Evolutionary conservation across 2,888 invertebrate species (phyloP).

Genomic region (Nomada ferruginata): DNA sequence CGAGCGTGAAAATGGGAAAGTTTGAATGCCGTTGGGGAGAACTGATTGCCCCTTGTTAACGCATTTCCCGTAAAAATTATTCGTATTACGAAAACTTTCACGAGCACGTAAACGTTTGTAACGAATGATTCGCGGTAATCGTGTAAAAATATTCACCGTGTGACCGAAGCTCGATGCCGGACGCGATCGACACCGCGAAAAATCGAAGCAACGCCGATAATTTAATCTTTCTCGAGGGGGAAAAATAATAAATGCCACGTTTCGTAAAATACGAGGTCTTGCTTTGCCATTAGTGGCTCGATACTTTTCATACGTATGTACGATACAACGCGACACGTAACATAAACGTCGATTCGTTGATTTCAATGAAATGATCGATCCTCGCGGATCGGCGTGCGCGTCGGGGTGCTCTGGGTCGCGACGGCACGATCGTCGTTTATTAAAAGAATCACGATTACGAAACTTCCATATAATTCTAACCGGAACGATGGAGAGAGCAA

Average conservation of each 20-base stretch:
- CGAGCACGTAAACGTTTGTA: background rate
- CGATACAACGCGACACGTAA: no score
- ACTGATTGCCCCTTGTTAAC: no score
- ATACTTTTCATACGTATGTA: no score
- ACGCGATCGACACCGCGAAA: no score
- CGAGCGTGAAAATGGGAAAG: conserved; percentile 1
- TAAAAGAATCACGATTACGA: conserved; percentile 62
- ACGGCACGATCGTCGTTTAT: conserved; percentile 48
- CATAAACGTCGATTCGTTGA: background rate
- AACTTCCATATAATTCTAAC: conserved; percentile 69
- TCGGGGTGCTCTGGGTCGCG: background rate
- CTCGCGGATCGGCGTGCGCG: background rate
- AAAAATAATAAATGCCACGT: no score
- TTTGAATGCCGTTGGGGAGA: background rate
- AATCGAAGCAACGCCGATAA: no score
- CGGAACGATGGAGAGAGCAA: conserved; percentile 66
- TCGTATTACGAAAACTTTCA: conserved; percentile 1
- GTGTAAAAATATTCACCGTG: background rate
- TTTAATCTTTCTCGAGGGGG: no score
- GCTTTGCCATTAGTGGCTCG: no score
- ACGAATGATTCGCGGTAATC: no score
- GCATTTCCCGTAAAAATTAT: background rate
- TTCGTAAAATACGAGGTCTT: no score
- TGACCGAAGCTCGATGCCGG: no score
- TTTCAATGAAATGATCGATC: conserved; percentile 3